These are phyloP conservation scores for Babylonia areolata DNA, from an alignment of 1,140 invertebrate genomes.

Conservation along the genomic window DNA sequence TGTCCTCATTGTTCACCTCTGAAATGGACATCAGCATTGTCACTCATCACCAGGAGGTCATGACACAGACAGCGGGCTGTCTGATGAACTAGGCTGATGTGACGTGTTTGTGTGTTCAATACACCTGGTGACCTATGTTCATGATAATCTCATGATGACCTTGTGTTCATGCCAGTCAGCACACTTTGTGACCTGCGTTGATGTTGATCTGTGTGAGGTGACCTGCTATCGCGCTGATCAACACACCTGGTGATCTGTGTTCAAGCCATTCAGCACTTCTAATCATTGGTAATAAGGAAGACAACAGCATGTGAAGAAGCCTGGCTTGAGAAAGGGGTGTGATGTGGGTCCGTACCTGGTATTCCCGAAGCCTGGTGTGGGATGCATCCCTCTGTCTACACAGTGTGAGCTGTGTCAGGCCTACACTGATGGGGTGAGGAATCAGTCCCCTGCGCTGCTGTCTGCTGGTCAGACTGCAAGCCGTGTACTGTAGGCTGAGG, in stretches of 20 bases:
- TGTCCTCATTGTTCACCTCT: background rate
- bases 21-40: background rate
- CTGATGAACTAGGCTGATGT: background rate
- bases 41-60: background rate
- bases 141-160: too few relatives aligned
- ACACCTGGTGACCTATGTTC: background rate
- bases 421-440: too few relatives aligned
- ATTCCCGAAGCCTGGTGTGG: background rate
- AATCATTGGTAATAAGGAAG: background rate
- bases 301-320: background rate
- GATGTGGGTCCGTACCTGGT: too few relatives aligned
- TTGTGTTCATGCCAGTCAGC: background rate
- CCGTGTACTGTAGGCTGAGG: too few relatives aligned
- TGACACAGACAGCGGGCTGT: background rate
- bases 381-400: background rate
- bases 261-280: background rate
- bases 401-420: background rate
- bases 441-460: background rate
- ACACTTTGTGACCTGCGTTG: background rate
- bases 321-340: background rate
- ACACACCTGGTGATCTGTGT: background rate
- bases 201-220: background rate
- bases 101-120: background rate
- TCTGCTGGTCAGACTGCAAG: slow-evolving; percentile 3
- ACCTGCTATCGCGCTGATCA: background rate